Percentiles rank a stretch among this genome's conserved stretches.
These are phyloP conservation scores for Catharus ustulatus DNA, from an alignment of 2,797 vertebrate genomes.

Conservation along the genomic window DNA sequence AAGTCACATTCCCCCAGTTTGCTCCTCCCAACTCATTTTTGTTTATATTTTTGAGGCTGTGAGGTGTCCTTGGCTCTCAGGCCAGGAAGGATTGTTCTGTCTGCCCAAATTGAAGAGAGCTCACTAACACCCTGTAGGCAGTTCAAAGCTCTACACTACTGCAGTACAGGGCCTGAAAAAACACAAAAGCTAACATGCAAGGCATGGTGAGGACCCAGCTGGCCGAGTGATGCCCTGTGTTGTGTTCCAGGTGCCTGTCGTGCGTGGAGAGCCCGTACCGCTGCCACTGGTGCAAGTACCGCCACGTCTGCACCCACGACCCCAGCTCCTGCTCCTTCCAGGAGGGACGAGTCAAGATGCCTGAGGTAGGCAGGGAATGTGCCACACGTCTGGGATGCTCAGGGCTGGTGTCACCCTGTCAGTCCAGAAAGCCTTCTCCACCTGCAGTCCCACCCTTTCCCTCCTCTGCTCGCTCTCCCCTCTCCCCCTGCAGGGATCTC, in stretches of 20 bases:
- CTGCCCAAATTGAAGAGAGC: background rate
- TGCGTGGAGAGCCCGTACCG: slow-evolving; percentile 96
- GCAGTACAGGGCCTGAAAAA: background rate
- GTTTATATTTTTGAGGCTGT: background rate
- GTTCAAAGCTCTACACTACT: background rate
- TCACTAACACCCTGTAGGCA: rapidly evolving
- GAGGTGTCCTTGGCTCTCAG: background rate
- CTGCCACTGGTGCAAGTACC: slow-evolving; percentile 99
- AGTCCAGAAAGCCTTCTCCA: background rate
- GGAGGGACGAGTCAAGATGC: slow-evolving; percentile 92
- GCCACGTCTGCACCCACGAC: slow-evolving; percentile 94
- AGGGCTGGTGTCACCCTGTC: background rate
- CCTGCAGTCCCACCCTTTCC: background rate
- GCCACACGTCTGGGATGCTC: rapidly evolving
- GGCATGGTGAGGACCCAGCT: too few species aligned
- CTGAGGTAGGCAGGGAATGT: slow-evolving; percentile 82
- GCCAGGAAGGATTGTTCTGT: background rate
- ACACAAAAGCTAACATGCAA: rapidly evolving
- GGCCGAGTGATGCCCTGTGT: background rate
- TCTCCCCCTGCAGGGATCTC: background rate
- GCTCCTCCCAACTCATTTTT: background rate
- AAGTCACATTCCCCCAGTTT: background rate
- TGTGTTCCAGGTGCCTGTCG: slow-evolving; percentile 86
- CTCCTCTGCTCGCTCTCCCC: background rate
- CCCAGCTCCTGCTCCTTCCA: slow-evolving; percentile 96